Evolutionary conservation across 2,888 invertebrate genomes (phyloP).

Genomic region (Plagodis dolabraria): DNA sequence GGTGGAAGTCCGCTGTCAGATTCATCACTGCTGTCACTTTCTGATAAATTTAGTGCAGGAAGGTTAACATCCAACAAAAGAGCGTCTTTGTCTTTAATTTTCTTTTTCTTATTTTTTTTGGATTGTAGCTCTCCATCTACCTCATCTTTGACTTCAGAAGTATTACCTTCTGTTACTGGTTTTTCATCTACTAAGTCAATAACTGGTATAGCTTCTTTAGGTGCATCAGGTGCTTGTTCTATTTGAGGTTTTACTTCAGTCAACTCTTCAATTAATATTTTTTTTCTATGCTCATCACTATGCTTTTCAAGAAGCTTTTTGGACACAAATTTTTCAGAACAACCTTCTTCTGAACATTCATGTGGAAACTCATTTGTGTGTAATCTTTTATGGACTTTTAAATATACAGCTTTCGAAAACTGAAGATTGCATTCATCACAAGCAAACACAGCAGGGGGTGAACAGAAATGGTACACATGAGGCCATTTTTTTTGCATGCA

Average conservation of each 20-base stretch:
- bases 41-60: constrained; percentile 93
- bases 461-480: constrained; percentile 95
- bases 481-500: constrained; percentile 96
- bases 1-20: constrained; percentile 69
- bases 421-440: constrained; percentile 93
- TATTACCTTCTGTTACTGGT: constrained; percentile 61
- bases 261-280: constrained; percentile 60
- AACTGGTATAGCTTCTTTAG: constrained; percentile 63
- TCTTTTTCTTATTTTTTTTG: constrained; percentile 79
- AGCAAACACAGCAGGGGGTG: constrained; percentile 90
- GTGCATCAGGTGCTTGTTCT: constrained; percentile 55
- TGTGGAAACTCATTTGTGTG: constrained; percentile 90
- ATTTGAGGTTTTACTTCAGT: constrained; percentile 54
- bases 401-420: constrained; percentile 90
- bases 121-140: constrained; percentile 58
- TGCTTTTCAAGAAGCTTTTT: constrained; percentile 91
- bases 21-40: constrained; percentile 92
- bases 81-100: constrained; percentile 76
- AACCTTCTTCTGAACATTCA: constrained; percentile 88
- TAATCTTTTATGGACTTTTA: constrained; percentile 93
- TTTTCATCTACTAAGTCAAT: constrained; percentile 72
- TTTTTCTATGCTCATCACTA: constrained; percentile 84
- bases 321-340: constrained; percentile 92
- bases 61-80: constrained; percentile 85
- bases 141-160: constrained; percentile 65